Conservation (phyloP, 2,888 invertebrate genomes). For the Saturnia pavonia region DNA sequence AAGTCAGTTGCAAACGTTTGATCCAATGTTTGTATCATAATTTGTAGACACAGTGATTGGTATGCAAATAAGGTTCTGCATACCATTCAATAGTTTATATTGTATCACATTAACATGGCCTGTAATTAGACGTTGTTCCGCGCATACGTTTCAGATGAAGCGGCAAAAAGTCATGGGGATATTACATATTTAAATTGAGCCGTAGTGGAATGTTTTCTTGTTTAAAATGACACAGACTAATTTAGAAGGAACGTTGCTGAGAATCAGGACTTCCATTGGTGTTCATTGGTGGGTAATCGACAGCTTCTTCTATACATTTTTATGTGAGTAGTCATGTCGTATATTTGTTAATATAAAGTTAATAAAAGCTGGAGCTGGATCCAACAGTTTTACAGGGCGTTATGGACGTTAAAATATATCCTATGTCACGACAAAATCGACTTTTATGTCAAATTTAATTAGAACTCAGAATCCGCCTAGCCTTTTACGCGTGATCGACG, state of each 20-base stretch:
- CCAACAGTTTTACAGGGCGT: too few relatives aligned
- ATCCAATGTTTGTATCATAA: background rate
- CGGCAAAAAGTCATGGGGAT: conserved; percentile 17
- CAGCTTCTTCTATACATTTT: background rate
- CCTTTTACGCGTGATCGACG: too few relatives aligned
- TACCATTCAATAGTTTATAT: background rate
- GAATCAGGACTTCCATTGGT: background rate
- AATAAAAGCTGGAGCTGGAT: too few relatives aligned
- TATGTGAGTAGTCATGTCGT: background rate
- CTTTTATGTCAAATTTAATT: too few relatives aligned
- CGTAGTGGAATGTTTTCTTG: background rate
- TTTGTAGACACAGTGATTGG: background rate
- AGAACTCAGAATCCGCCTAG: too few relatives aligned
- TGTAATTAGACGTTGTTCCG: conserved; percentile 23
- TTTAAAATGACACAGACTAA: background rate
- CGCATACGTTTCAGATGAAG: conserved; percentile 20
- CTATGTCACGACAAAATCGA: too few relatives aligned
- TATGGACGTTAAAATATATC: too few relatives aligned
- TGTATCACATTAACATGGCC: conserved; percentile 12
- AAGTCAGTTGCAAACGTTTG: background rate
- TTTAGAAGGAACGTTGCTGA: background rate
- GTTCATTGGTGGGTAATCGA: background rate
- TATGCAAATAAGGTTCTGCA: background rate
- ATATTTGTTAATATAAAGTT: too few relatives aligned
- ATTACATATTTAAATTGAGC: conserved; percentile 26